phyloP scores from a whole-genome alignment of 2,113 vertebrate species.

The Neopipo cinnamomea region DNA sequence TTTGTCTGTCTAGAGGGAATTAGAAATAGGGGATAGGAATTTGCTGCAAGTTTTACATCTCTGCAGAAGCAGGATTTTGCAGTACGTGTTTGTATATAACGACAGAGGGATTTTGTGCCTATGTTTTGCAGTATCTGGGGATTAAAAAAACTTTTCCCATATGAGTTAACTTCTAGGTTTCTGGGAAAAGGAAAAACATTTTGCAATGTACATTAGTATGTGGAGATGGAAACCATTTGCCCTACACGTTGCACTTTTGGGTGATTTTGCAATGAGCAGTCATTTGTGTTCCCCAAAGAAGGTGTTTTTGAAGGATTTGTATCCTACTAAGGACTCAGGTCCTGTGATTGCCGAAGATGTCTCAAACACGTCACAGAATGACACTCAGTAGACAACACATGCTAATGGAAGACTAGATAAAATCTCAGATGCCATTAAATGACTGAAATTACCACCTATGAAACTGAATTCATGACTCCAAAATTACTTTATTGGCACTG shows the following conservation, averaged over 20 bases:
- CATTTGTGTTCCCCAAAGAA: neutral
- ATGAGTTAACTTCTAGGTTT: neutral
- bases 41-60: neutral
- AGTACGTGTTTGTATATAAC: neutral
- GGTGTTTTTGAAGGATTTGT: slow-evolving; percentile 8
- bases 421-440: neutral
- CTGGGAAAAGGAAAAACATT: neutral
- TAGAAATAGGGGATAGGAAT: neutral
- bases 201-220: neutral
- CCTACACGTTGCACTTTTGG: neutral
- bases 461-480: neutral
- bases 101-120: neutral
- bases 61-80: neutral
- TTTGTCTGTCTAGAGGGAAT: neutral
- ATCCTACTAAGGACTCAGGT: neutral
- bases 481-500: neutral
- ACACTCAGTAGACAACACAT: neutral
- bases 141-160: neutral
- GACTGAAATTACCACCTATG: neutral
- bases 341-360: neutral
- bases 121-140: neutral
- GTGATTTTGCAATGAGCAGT: neutral
- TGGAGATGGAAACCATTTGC: neutral
- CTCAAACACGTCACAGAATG: neutral
- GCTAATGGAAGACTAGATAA: neutral